Conservation (phyloP, 2,888 invertebrate species). For the Laspeyria flexula region DNA sequence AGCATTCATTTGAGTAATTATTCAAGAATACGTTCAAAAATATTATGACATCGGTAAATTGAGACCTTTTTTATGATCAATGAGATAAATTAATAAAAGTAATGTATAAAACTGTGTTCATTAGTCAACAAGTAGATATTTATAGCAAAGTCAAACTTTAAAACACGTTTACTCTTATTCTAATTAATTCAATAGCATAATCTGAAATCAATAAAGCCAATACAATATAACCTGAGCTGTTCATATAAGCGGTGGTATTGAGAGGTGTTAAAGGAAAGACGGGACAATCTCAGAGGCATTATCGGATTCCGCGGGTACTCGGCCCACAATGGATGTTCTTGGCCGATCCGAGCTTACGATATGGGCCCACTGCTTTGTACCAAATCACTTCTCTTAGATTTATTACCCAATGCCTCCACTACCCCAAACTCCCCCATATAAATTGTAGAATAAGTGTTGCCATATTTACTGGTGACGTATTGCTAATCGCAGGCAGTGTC, state of each 20-base stretch:
- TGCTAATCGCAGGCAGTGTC: conserved; percentile 67
- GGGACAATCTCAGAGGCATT: conserved; percentile 83
- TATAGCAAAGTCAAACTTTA: background rate
- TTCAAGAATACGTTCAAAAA: no score
- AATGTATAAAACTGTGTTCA: no score
- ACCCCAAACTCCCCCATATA: conserved; percentile 79
- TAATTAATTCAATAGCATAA: conserved; percentile 21
- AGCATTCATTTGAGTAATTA: no score
- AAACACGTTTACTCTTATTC: background rate
- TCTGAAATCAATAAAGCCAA: conserved; percentile 49
- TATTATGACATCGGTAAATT: no score
- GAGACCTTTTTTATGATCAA: no score
- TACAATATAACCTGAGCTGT: conserved; percentile 52
- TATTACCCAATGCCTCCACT: conserved; percentile 77
- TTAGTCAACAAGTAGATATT: no score
- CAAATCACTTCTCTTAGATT: conserved; percentile 83
- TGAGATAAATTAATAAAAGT: no score
- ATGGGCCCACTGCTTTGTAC: conserved; percentile 83
- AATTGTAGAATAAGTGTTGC: conserved; percentile 84
- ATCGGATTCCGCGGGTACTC: conserved; percentile 82
- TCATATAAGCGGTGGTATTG: conserved; percentile 60
- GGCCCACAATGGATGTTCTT: conserved; percentile 80
- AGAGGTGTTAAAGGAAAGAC: conserved; percentile 82
- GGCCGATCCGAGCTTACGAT: conserved; percentile 77
- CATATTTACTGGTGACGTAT: conserved; percentile 85